phyloP scores from a whole-genome alignment of 2,888 invertebrate species.

The Brenthis daphne region DNA sequence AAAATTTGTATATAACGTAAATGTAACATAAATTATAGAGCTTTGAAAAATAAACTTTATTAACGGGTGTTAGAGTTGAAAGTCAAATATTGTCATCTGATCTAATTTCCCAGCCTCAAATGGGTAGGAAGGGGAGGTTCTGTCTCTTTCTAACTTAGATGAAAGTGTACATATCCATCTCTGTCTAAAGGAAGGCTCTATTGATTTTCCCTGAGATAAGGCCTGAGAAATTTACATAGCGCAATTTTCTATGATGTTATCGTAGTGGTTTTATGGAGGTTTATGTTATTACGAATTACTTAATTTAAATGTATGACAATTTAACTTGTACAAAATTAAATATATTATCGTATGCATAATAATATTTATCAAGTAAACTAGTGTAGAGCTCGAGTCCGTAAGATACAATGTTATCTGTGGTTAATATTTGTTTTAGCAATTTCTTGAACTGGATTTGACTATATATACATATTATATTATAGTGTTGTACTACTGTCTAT shows the following conservation, averaged over 20 bases:
- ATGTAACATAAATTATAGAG: conserved; percentile 11
- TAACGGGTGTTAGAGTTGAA: not conserved
- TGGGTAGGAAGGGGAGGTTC: conserved; percentile 46
- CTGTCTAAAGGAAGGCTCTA: conserved; percentile 49
- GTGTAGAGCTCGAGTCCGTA: too few relatives aligned
- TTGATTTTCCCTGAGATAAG: conserved; percentile 64
- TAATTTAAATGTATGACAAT: conserved; percentile 13
- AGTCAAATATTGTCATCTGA: conserved; percentile 30
- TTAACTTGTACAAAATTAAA: not conserved
- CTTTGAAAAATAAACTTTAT: conserved; percentile 24
- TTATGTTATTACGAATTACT: conserved; percentile 18
- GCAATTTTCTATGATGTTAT: conserved; percentile 49
- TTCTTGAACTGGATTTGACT: too few relatives aligned
- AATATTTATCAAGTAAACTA: too few relatives aligned
- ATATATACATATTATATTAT: too few relatives aligned
- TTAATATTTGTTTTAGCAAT: too few relatives aligned
- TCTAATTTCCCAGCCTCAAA: conserved; percentile 53
- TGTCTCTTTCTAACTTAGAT: conserved; percentile 41
- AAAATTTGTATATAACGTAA: conserved; percentile 22
- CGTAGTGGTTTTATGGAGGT: conserved; percentile 17
- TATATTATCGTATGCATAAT: too few relatives aligned
- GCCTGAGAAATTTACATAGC: conserved; percentile 61
- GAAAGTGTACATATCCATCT: conserved; percentile 40
- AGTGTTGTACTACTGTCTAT: too few relatives aligned
- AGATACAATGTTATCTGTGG: too few relatives aligned